phyloP scores from a whole-genome alignment of 1,140 invertebrate genomes.

The Polypedilum vanderplanki region DNA sequence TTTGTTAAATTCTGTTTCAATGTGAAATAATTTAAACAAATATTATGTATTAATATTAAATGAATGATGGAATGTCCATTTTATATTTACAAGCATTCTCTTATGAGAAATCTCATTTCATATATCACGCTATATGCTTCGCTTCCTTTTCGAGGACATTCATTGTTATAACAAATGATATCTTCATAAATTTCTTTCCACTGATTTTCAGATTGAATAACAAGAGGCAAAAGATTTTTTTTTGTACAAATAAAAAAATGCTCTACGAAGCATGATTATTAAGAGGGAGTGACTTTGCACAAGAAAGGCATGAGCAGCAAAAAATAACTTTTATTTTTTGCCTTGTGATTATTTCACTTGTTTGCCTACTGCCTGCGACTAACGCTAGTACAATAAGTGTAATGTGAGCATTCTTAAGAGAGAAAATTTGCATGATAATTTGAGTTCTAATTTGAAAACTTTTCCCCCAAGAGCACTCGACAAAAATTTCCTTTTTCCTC shows the following conservation, averaged over 20 bases:
- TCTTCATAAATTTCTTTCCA: neutral
- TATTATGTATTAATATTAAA: too few relatives aligned
- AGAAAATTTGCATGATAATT: constrained; percentile 1
- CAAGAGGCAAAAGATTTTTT: too few relatives aligned
- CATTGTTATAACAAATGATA: neutral
- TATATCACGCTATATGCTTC: too few relatives aligned
- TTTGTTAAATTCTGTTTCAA: too few relatives aligned
- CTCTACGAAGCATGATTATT: neutral
- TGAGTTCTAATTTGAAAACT: constrained; percentile 8
- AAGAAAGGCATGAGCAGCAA: neutral
- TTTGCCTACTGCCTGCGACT: neutral
- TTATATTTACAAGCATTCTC: too few relatives aligned
- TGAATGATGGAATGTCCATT: too few relatives aligned
- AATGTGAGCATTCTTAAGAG: neutral
- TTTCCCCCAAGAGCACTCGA: neutral
- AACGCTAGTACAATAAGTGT: neutral
- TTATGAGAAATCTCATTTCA: too few relatives aligned
- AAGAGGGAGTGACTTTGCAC: neutral
- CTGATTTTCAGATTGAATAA: neutral
- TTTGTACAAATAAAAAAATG: neutral
- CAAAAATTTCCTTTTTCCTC: neutral
- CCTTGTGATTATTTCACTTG: neutral
- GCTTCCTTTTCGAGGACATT: too few relatives aligned
- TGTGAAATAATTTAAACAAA: too few relatives aligned
- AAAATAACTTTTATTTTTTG: neutral